Base-by-base conservation (phyloP, 1,140 invertebrate species). In the Aphidius gifuensis region DNA sequence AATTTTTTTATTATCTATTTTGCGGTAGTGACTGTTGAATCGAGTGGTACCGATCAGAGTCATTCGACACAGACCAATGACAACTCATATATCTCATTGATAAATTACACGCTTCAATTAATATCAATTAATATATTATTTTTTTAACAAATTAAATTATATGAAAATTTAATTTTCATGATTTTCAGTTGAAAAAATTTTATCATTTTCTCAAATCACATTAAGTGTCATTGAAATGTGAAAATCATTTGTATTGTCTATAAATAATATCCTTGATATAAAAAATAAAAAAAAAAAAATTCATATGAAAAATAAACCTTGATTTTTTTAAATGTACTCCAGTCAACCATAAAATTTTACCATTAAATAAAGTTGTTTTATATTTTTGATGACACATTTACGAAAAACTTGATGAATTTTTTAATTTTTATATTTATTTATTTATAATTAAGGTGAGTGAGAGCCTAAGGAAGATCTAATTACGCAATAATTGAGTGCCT, bases 401-500 rank as follows among this genome's bases (percentile, higher is more conserved):
- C 23, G 43, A 46, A 39, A 39, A 38, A 32, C 16, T 61, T 9
- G 5, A 42, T 44, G 16, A 39, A 45, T 45, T 32, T 47, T 32
- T 11, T 21, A 16, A 16, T 16, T 16, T 16, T 16, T 16, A 16
- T 16, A 16, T 16, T 16, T 16, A 16, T 16, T 16, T 16, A 16
- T 16, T 16, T 16, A 16, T 16, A 16, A 16, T 16, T 16, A 16
- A 16, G 1, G 16, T 16, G 16, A 16, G 1, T 16, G 16, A 16
- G 16, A 16, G 16, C 16, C 16, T 16, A 16, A 16, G 16, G 16
- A 16, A 16, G 65, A 66, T 66, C 65, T 66, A 66, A 42, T 66
- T 66, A 66, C 65, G 61, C 58, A 66, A 66, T 48, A 40, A 23
- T 50, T 16, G 40, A 56, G 57, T 48, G 63, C 65, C 65, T 66